Evolutionary conservation across 2,797 vertebrate genomes (phyloP).

Genomic region (Nyctibius grandis): DNA sequence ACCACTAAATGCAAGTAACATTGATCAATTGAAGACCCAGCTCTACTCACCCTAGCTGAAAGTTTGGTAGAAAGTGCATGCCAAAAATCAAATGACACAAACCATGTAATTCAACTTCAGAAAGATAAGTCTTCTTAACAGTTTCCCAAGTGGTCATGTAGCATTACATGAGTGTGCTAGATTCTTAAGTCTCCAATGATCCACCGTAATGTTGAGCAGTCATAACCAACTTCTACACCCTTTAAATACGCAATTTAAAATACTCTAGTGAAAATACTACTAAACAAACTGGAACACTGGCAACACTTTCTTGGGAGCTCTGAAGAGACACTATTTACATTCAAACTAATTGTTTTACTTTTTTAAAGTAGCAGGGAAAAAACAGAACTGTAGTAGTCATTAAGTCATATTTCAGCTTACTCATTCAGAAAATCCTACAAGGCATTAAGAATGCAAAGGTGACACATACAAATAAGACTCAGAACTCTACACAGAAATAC

Average conservation of each 20-base stretch:
- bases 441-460: background rate
- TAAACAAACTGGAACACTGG: background rate
- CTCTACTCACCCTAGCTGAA: slow-evolving; percentile 39
- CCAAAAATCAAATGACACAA: slow-evolving; percentile 10
- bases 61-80: background rate
- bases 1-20: background rate
- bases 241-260: background rate
- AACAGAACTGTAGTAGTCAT: background rate
- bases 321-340: background rate
- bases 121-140: slow-evolving; percentile 8
- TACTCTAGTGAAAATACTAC: background rate
- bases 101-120: slow-evolving; percentile 6
- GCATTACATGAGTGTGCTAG: background rate
- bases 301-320: background rate
- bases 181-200: background rate
- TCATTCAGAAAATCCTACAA: background rate
- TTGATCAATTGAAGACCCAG: background rate
- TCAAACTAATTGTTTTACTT: background rate
- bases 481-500: background rate
- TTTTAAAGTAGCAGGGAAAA: background rate
- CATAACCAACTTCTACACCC: background rate
- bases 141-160: background rate
- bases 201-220: background rate
- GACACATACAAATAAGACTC: background rate
- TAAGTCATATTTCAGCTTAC: background rate